Base-by-base conservation (phyloP, 2,888 invertebrate species). In the Camponotus fellah region DNA sequence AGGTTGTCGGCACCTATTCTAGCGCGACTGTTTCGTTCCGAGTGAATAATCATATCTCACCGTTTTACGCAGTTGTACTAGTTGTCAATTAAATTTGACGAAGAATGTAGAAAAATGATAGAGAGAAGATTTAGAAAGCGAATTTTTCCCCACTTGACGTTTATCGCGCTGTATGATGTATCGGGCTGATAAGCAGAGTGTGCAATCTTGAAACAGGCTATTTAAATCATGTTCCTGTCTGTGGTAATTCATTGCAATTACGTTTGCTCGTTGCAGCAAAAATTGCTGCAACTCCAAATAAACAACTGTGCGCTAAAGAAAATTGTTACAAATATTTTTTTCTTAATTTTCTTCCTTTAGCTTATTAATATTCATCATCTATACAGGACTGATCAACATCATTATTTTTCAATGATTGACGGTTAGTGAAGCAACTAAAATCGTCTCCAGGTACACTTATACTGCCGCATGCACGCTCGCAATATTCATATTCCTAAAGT, bases 401-500 rank as follows among this genome's bases (percentile, higher is more conserved):
- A 26, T 26, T 12, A n/a, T 2, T 53, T 37, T 6, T 40, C 56
- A 68, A 4, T 46, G 14, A 26, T 26, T 14, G 14, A 58, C n/a
- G 12, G 12, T 56, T 43, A 46, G 17, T 9, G 12, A 17, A 43
- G 58, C 34, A 34, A 46, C 26, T 43, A 37, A 62, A 72, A 60
- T 17, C 8, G 26, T 34, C 26, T 37, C 21, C 14, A 17, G 46
- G 46, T 60, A 60, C 14, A 17, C 68, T 40, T 43, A 14, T 32
- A 37, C 5, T n/a, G 71, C 56, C 32, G 14, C 40, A 46, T 34
- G 26, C 12, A 46, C 58, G 60, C 12, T 66, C n/a, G 37, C 60
- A 49, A 71, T 58, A 46, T 79, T 71, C 71, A 71, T 79, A 79
- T 79, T 71, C 34, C 79, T 58, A 17, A 56, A 32, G 58, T 79